phyloP scores from a whole-genome alignment of 2,113 vertebrate species.

The Cromileptes altivelis region DNA sequence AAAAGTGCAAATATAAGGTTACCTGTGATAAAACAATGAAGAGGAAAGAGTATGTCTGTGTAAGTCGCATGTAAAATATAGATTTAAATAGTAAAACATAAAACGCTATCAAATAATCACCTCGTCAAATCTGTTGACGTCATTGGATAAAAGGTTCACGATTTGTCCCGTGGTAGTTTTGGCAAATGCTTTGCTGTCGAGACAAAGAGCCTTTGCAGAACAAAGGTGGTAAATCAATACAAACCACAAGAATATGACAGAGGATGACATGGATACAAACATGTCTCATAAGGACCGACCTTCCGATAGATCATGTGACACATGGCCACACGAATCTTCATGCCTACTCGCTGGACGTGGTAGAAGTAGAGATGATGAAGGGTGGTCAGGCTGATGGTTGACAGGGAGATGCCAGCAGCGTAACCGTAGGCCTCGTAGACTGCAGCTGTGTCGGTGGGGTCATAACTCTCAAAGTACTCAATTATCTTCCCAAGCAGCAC shows the following conservation, averaged over 20 bases:
- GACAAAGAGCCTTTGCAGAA: slow-evolving; percentile 87
- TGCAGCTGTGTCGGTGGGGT: slow-evolving; percentile 41
- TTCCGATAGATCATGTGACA: slow-evolving; percentile 96
- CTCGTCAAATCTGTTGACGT: slow-evolving; percentile 97
- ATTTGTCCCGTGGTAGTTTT: slow-evolving; percentile 95
- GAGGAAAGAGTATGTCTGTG: not conserved
- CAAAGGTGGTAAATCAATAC: slow-evolving; percentile 24
- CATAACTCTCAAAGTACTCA: slow-evolving; percentile 87
- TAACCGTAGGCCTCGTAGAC: slow-evolving; percentile 83
- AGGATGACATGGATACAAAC: not conserved
- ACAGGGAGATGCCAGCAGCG: slow-evolving; percentile 84
- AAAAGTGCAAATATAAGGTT: slow-evolving; percentile 93
- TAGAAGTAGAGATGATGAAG: slow-evolving; percentile 94
- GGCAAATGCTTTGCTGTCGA: slow-evolving; percentile 88
- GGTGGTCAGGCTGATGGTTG: slow-evolving; percentile 83
- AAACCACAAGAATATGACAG: not conserved
- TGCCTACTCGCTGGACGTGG: slow-evolving; percentile 90
- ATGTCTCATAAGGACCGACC: slow-evolving; percentile 83
- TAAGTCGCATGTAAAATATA: not conserved
- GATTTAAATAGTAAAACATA: not conserved
- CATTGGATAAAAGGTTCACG: slow-evolving; percentile 94
- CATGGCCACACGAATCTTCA: slow-evolving; percentile 94
- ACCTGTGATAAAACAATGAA: slow-evolving; percentile 81
- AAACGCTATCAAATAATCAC: slow-evolving; percentile 69
- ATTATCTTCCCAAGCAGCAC: slow-evolving; percentile 92